Base-by-base conservation (phyloP, 2,888 invertebrate species). In the Parasteatoda lunata region DNA sequence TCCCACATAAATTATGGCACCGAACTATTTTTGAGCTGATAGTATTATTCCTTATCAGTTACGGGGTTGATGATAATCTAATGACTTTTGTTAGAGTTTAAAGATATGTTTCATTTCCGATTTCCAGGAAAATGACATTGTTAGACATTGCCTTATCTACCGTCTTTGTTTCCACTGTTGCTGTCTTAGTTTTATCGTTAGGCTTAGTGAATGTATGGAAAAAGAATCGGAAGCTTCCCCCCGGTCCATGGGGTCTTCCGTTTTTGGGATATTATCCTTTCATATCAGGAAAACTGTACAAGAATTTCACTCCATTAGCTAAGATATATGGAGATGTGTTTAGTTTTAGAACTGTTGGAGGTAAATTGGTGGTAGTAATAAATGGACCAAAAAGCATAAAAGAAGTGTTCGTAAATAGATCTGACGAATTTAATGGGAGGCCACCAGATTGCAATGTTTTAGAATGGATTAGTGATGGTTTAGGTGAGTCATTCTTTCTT, bases 211-310 rank as follows among this genome's bases (percentile, higher is more conserved):
- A 48, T 7, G 30, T 65, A 7, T 77, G 77, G 70, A 76, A 71
- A 45, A 76, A 30, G 5, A 70, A 80, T 65, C 48, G 4, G 47
- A 85, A 85, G 9, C 66, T 85, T 5, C 85, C 85, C 0, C 85
- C 85, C 3, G 85, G 85, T 4, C 85, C 85, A 7, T 76, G 71
- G 75, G 85, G 85, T 1, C 30, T 85, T n/a, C 85, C 85, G 3
- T 49, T 75, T 4, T 66, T 85, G 6, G 85, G 85, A 4, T 85
- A 85, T 51, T 85, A 80, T 72, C 80, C 77, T 4, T 85, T 77
- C 47, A 59, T 85, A 15, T 59, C 76, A 0, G 7, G 65, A 5
- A 65, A 68, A 48, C 80, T 59, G 3, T 75, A 76, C 9, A 5
- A 76, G 54, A 71, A 80, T 13, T 80, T 85, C 48, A 71, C 30